Evolutionary conservation across 2,888 invertebrate species (phyloP).

Genomic region (Ellobium chinense): DNA sequence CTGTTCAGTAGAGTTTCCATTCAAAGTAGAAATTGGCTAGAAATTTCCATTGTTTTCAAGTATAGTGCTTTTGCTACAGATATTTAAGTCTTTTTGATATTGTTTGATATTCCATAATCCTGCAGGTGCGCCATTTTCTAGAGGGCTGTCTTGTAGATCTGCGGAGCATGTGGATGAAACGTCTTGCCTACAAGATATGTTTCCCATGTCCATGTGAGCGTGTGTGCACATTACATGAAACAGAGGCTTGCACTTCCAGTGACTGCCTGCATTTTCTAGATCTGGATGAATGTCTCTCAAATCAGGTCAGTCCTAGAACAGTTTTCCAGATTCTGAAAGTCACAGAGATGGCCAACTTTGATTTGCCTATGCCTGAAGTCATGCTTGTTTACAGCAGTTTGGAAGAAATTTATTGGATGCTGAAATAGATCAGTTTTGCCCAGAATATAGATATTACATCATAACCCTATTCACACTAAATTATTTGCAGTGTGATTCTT

Average conservation of each 20-base stretch:
- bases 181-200: constrained; percentile 76
- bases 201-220: constrained; percentile 78
- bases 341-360: no score
- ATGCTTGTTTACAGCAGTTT: no score
- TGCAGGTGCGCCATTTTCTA: constrained; percentile 78
- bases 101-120: neutral
- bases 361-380: no score
- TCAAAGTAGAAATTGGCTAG: no score
- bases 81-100: neutral
- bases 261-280: constrained; percentile 78
- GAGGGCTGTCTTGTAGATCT: constrained; percentile 77
- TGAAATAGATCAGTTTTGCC: no score
- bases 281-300: constrained; percentile 79
- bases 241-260: constrained; percentile 69
- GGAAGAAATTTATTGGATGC: neutral
- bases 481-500: no score
- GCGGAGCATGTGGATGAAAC: constrained; percentile 78
- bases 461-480: no score
- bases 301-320: constrained; percentile 77
- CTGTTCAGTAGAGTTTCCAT: no score
- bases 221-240: constrained; percentile 74
- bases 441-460: no score
- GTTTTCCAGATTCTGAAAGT: no score
- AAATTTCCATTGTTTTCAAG: no score
- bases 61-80: no score